phyloP scores from a whole-genome alignment of 2,797 vertebrate genomes.

The Crotalus adamanteus region DNA sequence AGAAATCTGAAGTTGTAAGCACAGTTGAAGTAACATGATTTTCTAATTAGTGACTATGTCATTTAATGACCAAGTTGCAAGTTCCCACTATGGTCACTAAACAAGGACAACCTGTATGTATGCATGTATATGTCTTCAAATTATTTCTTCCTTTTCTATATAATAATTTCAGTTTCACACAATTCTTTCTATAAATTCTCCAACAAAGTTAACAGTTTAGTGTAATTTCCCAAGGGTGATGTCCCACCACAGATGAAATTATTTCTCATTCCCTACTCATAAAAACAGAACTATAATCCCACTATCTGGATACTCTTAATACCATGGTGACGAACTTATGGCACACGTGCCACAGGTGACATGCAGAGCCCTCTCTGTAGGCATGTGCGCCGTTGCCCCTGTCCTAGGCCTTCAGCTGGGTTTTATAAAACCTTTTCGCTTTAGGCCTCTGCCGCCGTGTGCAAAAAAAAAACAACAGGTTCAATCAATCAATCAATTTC shows the following conservation, averaged over 20 bases:
- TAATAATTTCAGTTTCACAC: neutral
- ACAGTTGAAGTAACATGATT: neutral
- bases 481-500: too few relatives aligned
- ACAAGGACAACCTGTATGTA: neutral
- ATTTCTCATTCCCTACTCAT: neutral
- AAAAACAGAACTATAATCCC: neutral
- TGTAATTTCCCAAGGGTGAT: neutral
- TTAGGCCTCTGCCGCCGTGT: too few relatives aligned
- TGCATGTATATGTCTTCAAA: neutral
- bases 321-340: too few relatives aligned
- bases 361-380: too few relatives aligned
- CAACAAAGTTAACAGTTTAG: neutral
- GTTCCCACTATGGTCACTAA: neutral
- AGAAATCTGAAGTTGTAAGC: neutral
- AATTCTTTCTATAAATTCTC: neutral
- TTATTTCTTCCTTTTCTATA: neutral
- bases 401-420: too few relatives aligned
- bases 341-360: too few relatives aligned
- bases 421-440: too few relatives aligned
- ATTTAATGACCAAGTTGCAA: neutral
- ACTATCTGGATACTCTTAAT: neutral
- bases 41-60: neutral
- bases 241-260: neutral
- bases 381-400: too few relatives aligned
- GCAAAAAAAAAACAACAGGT: too few relatives aligned